These are phyloP conservation scores for Chironomus striatipennis DNA, from an alignment of 1,140 invertebrate genomes.

Conservation along the genomic window DNA sequence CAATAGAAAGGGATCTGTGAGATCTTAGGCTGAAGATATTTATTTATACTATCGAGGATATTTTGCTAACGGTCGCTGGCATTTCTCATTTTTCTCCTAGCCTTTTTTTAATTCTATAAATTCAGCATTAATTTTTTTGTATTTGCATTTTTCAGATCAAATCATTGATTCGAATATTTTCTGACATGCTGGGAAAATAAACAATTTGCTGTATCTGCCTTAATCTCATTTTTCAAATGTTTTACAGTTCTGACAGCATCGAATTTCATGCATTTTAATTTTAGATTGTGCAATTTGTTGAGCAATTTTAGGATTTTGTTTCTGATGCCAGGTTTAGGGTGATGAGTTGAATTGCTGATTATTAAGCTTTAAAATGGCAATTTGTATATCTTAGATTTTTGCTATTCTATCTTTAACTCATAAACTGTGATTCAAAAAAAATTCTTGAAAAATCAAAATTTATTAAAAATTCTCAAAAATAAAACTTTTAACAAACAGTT, in stretches of 20 bases:
- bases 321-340: no score
- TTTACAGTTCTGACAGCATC: not conserved
- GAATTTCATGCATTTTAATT: constrained; percentile 19
- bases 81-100: no score
- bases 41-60: not conserved
- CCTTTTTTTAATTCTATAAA: not conserved
- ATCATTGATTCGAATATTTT: not conserved
- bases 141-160: constrained; percentile 6
- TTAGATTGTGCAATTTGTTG: no score
- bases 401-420: no score
- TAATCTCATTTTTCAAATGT: not conserved
- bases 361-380: no score
- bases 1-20: not conserved
- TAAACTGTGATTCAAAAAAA: no score
- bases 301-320: no score
- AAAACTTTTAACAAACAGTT: no score
- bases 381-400: no score
- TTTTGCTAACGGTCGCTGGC: not conserved
- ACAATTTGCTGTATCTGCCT: not conserved
- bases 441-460: no score
- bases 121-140: not conserved
- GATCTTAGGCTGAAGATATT: not conserved
- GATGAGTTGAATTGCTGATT: no score
- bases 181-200: constrained; percentile 21
- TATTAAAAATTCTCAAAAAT: no score